Conservation (phyloP, 1,140 invertebrate genomes). For the Trichoplusia ni region DNA sequence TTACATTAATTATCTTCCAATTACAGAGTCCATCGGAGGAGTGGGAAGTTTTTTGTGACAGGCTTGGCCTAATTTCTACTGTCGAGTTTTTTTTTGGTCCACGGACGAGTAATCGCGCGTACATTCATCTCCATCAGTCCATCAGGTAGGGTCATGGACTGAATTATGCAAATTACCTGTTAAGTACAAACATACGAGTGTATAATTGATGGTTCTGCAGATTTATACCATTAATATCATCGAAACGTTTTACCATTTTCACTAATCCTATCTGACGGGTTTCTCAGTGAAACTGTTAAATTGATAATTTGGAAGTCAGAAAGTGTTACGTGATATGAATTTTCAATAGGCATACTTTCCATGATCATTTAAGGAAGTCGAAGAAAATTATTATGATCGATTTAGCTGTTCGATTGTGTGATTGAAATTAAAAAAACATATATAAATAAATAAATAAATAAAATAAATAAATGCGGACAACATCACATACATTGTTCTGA, state of each 20-base stretch:
- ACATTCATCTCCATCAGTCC: slow-evolving; percentile 69
- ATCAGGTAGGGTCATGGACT: slow-evolving; percentile 45
- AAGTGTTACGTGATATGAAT: neutral
- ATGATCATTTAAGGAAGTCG: neutral
- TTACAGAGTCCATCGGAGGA: slow-evolving; percentile 30
- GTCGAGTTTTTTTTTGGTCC: slow-evolving; percentile 51
- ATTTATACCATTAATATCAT: slow-evolving; percentile 6
- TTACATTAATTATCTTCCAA: slow-evolving; percentile 60
- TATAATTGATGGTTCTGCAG: slow-evolving; percentile 17
- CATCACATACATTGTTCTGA: too few species aligned
- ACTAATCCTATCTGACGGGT: neutral
- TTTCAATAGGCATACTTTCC: neutral
- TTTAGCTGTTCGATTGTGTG: slow-evolving; percentile 1
- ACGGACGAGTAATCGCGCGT: slow-evolving; percentile 49
- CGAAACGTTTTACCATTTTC: neutral
- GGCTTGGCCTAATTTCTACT: slow-evolving; percentile 63
- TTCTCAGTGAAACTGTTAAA: neutral
- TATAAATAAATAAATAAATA: too few species aligned
- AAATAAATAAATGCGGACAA: too few species aligned
- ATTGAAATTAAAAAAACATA: too few species aligned
- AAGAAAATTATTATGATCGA: neutral
- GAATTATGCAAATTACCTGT: slow-evolving; percentile 55
- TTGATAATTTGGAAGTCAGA: neutral
- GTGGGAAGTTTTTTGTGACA: slow-evolving; percentile 54
- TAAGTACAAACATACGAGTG: slow-evolving; percentile 20